These are phyloP conservation scores for Bolinopsis microptera DNA, from an alignment of 37 sponge, comb jelly and placozoan genomes.

Conservation along the genomic window DNA sequence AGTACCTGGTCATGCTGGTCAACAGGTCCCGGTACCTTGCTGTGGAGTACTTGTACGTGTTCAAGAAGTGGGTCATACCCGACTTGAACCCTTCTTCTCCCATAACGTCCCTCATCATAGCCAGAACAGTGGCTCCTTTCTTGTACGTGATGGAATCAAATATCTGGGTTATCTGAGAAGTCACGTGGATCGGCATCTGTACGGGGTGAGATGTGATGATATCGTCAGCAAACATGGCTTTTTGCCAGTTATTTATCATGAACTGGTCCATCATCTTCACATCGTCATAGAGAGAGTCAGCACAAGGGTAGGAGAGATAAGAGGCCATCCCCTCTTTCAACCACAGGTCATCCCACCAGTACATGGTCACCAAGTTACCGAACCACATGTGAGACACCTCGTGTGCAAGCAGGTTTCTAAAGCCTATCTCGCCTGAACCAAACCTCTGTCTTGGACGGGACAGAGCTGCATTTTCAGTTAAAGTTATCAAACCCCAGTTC, in stretches of 20 bases:
- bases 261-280: not conserved
- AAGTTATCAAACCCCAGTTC: slow-evolving; percentile 38
- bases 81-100: slow-evolving; percentile 75
- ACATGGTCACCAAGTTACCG: slow-evolving; percentile 49
- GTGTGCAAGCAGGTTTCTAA: slow-evolving; percentile 33
- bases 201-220: slow-evolving; percentile 9
- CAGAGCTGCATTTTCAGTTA: not conserved
- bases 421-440: not conserved
- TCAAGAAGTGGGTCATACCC: slow-evolving; percentile 6
- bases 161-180: not conserved
- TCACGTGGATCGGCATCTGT: not conserved
- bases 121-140: slow-evolving; percentile 77
- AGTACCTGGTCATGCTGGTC: not conserved
- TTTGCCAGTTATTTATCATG: slow-evolving; percentile 47
- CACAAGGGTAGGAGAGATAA: not conserved
- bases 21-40: slow-evolving; percentile 3
- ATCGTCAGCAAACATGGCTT: slow-evolving; percentile 8
- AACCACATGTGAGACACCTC: slow-evolving; percentile 60
- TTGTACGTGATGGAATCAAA: slow-evolving; percentile 34
- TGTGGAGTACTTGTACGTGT: slow-evolving; percentile 16
- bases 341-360: slow-evolving; percentile 65
- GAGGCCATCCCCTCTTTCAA: slow-evolving; percentile 65
- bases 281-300: not conserved
- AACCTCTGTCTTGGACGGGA: not conserved
- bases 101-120: slow-evolving; percentile 88